phyloP scores from a whole-genome alignment of 1,140 invertebrate genomes.

The Alviniconcha marisindica region DNA sequence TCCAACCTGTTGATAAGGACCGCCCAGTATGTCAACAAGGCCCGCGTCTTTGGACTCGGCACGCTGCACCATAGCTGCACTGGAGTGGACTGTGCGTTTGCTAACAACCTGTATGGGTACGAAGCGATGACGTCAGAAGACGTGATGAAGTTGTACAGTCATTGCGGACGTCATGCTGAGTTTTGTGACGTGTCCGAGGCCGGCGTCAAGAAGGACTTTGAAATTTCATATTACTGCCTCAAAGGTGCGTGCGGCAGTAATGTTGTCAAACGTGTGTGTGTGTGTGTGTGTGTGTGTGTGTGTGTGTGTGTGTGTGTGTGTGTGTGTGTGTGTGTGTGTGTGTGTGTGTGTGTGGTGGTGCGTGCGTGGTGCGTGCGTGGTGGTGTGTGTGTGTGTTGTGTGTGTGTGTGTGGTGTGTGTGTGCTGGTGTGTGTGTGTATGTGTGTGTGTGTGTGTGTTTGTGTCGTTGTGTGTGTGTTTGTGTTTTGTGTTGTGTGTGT shows the following conservation, averaged over 20 bases:
- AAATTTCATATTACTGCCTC: slow-evolving; percentile 17
- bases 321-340: neutral
- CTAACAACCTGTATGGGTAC: too few relatives aligned
- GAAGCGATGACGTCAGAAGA: neutral
- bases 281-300: neutral
- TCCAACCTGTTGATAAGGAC: too few relatives aligned
- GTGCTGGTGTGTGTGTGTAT: neutral
- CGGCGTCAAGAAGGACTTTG: neutral
- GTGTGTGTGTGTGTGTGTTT: neutral
- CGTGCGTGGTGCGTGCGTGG: neutral
- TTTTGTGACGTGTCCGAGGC: neutral
- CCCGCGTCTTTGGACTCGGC: too few relatives aligned
- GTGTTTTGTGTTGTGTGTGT: too few relatives aligned
- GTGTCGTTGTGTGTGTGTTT: too few relatives aligned
- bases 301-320: neutral
- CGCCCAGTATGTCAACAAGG: too few relatives aligned
- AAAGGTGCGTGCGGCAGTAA: slow-evolving; percentile 1
- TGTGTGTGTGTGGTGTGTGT: neutral
- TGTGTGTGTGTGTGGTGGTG: neutral
- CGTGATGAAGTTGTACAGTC: neutral
- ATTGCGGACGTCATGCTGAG: neutral
- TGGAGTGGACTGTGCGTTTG: too few relatives aligned
- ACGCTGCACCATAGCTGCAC: too few relatives aligned
- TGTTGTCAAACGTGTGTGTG: neutral
- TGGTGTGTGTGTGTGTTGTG: neutral